These are phyloP conservation scores for Ctenochaetus hawaiiensis DNA, from an alignment of 2,797 vertebrate species.

Conservation along the genomic window DNA sequence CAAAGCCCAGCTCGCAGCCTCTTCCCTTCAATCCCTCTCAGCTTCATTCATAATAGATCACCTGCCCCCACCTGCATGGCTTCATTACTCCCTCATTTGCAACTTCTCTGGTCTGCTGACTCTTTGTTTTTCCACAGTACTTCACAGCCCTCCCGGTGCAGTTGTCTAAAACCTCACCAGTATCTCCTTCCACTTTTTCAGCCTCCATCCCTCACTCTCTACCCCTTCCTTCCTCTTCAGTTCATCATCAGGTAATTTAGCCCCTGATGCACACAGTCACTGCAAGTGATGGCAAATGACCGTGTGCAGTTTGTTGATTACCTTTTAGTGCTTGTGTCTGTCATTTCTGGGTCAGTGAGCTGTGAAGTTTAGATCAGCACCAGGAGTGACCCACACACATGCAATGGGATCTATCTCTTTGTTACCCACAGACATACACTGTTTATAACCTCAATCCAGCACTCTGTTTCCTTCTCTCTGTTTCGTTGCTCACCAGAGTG, in stretches of 20 bases:
- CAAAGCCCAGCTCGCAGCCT: conserved; percentile 45
- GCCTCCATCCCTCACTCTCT: conserved; percentile 9
- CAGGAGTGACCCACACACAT: conserved; percentile 46
- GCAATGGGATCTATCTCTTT: not conserved
- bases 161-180: conserved; percentile 49
- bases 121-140: conserved; percentile 58
- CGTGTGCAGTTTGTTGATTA: conserved; percentile 71
- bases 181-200: conserved; percentile 60
- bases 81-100: conserved; percentile 84
- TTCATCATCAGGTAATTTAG: conserved; percentile 65
- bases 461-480: not conserved
- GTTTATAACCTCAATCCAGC: conserved; percentile 2
- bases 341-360: conserved; percentile 80
- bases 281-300: conserved; percentile 64
- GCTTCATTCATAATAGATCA: conserved; percentile 82
- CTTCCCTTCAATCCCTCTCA: conserved; percentile 44
- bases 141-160: conserved; percentile 54
- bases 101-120: conserved; percentile 77
- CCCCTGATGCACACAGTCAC: conserved; percentile 40
- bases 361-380: conserved; percentile 48
- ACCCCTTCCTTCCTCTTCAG: conserved; percentile 33
- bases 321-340: conserved; percentile 79
- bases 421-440: not conserved
- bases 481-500: not conserved
- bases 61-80: conserved; percentile 77